phyloP scores from a whole-genome alignment of 2,888 invertebrate species.

The Xestia xanthographa region DNA sequence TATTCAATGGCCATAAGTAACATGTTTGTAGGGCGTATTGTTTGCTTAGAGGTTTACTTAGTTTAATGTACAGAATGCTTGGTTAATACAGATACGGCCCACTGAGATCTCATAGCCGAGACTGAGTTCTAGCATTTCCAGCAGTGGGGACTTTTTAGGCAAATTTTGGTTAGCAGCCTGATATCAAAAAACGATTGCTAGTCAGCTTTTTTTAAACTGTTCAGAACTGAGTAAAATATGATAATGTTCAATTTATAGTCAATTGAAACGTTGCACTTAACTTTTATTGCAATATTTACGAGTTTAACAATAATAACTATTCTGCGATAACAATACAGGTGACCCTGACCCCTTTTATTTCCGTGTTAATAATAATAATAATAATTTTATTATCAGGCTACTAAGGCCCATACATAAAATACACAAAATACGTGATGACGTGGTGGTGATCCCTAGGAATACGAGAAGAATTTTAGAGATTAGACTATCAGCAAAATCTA shows the following conservation, averaged over 20 bases:
- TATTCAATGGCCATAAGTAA: too few relatives aligned
- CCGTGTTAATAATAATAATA: too few relatives aligned
- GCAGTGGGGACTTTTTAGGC: not conserved
- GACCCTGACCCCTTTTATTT: not conserved
- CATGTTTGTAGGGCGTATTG: too few relatives aligned
- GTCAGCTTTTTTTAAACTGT: not conserved
- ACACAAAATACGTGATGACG: too few relatives aligned
- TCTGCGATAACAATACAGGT: not conserved
- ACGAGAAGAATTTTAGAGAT: not conserved
- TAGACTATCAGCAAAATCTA: not conserved
- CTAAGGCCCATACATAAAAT: too few relatives aligned
- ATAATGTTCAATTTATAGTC: slow-evolving; percentile 40
- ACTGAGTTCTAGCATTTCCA: not conserved
- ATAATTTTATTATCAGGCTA: too few relatives aligned
- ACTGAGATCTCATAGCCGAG: not conserved
- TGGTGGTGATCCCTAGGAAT: not conserved
- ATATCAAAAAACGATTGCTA: not conserved
- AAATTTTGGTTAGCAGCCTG: not conserved
- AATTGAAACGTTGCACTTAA: slow-evolving; percentile 6
- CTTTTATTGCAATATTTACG: slow-evolving; percentile 33
- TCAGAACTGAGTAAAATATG: not conserved
- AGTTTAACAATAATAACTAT: not conserved
- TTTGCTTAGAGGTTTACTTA: too few relatives aligned
- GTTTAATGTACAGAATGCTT: too few relatives aligned
- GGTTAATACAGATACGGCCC: too few relatives aligned